Percentiles rank a stretch among this genome's conserved stretches.
These are phyloP conservation scores for Teinopalpus imperialis DNA, from an alignment of 2,888 invertebrate species.

Conservation along the genomic window DNA sequence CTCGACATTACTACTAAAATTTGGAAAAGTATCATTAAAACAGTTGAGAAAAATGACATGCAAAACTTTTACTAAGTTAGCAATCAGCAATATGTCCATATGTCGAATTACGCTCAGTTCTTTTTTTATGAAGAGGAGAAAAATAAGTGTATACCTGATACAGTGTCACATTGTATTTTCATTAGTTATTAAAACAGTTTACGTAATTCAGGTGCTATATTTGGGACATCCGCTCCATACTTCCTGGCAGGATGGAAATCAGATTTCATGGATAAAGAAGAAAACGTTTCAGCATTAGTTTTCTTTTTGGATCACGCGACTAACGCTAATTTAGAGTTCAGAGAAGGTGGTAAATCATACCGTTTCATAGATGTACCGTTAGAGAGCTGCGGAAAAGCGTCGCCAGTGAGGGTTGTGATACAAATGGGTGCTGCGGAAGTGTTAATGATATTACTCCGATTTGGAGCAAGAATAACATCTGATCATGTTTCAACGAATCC, in stretches of 20 bases:
- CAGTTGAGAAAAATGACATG: too few relatives aligned
- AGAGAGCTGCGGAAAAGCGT: slow-evolving; percentile 89
- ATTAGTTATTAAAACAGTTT: too few relatives aligned
- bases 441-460: slow-evolving; percentile 86
- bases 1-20: too few relatives aligned
- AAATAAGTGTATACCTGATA: too few relatives aligned
- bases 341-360: slow-evolving; percentile 51
- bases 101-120: too few relatives aligned
- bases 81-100: too few relatives aligned
- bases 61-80: too few relatives aligned
- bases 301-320: slow-evolving; percentile 91
- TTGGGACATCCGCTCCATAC: slow-evolving; percentile 90
- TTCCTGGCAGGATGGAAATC: slow-evolving; percentile 94
- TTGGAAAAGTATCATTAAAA: too few relatives aligned
- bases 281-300: slow-evolving; percentile 88
- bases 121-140: too few relatives aligned
- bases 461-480: slow-evolving; percentile 84
- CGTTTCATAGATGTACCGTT: slow-evolving; percentile 91
- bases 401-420: slow-evolving; percentile 87
- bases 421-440: slow-evolving; percentile 89
- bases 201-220: slow-evolving; percentile 89
- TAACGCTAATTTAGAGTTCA: slow-evolving; percentile 83
- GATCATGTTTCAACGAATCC: slow-evolving; percentile 83
- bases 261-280: slow-evolving; percentile 89
- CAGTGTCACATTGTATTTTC: too few relatives aligned